Evolutionary conservation across 1,140 invertebrate species (phyloP).

Genomic region (Brachionus calyciflorus): DNA sequence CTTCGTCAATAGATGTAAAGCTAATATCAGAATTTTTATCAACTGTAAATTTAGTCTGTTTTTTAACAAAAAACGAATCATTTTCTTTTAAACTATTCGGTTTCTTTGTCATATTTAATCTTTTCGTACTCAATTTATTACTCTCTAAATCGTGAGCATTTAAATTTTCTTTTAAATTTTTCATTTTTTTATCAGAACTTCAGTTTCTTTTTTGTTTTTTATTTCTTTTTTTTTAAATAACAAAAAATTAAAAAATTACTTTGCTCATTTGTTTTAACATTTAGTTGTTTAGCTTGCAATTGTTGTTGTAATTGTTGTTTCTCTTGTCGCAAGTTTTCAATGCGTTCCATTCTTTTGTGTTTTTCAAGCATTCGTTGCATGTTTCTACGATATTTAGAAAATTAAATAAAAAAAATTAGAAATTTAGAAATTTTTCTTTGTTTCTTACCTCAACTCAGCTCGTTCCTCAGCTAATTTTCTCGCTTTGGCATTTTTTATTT

Average conservation of each 20-base stretch:
- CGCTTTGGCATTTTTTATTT: not conserved
- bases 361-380: conserved; percentile 19
- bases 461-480: conserved; percentile 42
- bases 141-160: not conserved
- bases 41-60: too few relatives aligned
- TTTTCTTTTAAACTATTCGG: not conserved
- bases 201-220: not conserved
- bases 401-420: not conserved
- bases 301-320: conserved; percentile 31
- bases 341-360: conserved; percentile 32
- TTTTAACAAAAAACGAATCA: too few relatives aligned
- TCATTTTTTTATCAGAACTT: not conserved
- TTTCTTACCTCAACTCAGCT: conserved; percentile 18
- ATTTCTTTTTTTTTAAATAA: not conserved
- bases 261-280: conserved; percentile 3
- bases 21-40: not conserved
- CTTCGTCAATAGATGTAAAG: not conserved
- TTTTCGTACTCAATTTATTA: not conserved
- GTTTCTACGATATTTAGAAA: not conserved
- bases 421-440: not conserved
- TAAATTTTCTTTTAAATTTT: conserved; percentile 3
- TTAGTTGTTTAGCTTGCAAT: conserved; percentile 27
- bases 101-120: not conserved
- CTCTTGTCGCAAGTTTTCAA: not conserved
- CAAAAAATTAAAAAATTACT: conserved; percentile 11